Conservation (phyloP, 2,888 invertebrate species). For the Hirudinaria manillensis region DNA sequence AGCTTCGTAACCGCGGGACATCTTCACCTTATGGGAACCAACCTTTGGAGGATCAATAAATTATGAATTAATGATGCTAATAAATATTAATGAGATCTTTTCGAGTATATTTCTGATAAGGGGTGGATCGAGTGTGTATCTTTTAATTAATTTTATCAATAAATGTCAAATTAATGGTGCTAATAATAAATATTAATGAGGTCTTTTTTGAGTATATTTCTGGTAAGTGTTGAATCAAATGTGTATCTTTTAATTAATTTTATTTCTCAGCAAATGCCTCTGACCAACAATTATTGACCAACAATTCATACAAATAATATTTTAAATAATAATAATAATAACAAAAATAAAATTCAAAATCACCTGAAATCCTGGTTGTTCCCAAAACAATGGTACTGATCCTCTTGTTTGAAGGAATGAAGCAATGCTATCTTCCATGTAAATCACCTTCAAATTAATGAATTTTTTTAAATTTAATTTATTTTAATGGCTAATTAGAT, state of each 20-base stretch:
- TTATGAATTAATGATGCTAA: neutral
- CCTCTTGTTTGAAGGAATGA: conserved; percentile 73
- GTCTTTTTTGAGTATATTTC: too few species aligned
- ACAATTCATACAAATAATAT: neutral
- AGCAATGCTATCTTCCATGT: conserved; percentile 71
- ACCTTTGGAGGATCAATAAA: conserved; percentile 59
- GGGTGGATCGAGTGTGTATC: neutral
- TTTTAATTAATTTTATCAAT: too few species aligned
- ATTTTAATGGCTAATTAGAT: too few species aligned
- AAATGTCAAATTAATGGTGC: too few species aligned
- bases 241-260: too few species aligned
- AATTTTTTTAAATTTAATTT: too few species aligned
- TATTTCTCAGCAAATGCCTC: too few species aligned
- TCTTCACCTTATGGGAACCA: conserved; percentile 94
- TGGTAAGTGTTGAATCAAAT: too few species aligned
- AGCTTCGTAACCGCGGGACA: conserved; percentile 89
- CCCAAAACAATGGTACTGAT: conserved; percentile 96
- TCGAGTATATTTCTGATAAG: neutral
- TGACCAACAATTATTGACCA: too few species aligned
- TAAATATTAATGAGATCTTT: neutral
- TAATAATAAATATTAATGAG: too few species aligned
- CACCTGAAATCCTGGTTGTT: conserved; percentile 91
- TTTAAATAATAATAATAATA: neutral
- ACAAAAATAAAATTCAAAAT: conserved; percentile 10
- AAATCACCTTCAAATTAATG: conserved; percentile 61